Evolutionary conservation across 2,888 invertebrate species (phyloP).

Genomic region (Scaeva pyrastri): DNA sequence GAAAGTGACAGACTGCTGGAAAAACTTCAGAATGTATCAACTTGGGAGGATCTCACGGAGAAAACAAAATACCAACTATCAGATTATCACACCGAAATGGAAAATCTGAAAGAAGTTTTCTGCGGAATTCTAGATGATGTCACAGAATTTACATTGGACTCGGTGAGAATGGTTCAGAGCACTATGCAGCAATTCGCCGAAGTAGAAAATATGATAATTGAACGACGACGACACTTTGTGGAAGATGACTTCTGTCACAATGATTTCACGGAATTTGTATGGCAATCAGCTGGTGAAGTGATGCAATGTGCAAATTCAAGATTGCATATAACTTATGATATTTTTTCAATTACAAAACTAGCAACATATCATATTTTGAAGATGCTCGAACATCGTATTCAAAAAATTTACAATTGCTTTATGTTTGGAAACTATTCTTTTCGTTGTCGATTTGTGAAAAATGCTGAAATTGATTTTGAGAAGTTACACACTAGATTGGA

Average conservation of each 20-base stretch:
- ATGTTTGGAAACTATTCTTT: slow-evolving; percentile 78
- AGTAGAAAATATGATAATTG: slow-evolving; percentile 78
- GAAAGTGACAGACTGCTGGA: slow-evolving; percentile 78
- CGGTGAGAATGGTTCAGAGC: slow-evolving; percentile 77
- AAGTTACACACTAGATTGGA: slow-evolving; percentile 79
- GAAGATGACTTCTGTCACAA: slow-evolving; percentile 78
- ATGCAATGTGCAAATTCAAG: slow-evolving; percentile 79
- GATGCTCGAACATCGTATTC: slow-evolving; percentile 81
- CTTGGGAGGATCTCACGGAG: slow-evolving; percentile 76
- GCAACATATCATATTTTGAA: slow-evolving; percentile 80
- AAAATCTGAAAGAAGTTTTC: slow-evolving; percentile 80
- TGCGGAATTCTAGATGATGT: slow-evolving; percentile 80
- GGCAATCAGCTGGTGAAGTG: slow-evolving; percentile 79
- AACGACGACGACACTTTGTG: slow-evolving; percentile 76
- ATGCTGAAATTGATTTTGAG: slow-evolving; percentile 80
- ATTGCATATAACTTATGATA: slow-evolving; percentile 79
- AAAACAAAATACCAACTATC: slow-evolving; percentile 78
- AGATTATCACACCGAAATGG: slow-evolving; percentile 82
- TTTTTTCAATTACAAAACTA: slow-evolving; percentile 80
- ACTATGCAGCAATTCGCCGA: slow-evolving; percentile 79
- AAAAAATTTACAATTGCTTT: slow-evolving; percentile 81
- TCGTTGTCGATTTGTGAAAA: slow-evolving; percentile 80
- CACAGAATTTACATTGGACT: slow-evolving; percentile 79
- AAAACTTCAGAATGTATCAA: slow-evolving; percentile 80
- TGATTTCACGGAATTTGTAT: slow-evolving; percentile 79